A percentile compares a stretch with the other conserved stretches of the same genome.
These are phyloP conservation scores for Chromis chromis DNA, from an alignment of 2,797 vertebrate genomes.

Conservation along the genomic window DNA sequence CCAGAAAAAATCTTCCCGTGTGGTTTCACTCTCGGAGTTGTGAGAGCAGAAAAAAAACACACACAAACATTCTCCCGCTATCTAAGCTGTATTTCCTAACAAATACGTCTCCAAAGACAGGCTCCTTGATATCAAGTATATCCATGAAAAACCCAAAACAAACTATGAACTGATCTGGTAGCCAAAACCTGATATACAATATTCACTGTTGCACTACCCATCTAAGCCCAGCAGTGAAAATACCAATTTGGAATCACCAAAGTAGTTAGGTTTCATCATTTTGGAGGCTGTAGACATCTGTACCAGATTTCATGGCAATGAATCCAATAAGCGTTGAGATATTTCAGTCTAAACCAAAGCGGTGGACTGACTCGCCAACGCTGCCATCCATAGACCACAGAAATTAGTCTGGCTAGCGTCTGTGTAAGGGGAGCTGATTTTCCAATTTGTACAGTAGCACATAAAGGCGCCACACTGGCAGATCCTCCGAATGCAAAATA, in stretches of 20 bases:
- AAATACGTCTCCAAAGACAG: not conserved
- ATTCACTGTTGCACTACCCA: too few relatives aligned
- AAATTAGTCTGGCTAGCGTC: not conserved
- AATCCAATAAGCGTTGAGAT: not conserved
- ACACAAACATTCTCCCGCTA: not conserved
- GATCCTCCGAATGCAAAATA: not conserved
- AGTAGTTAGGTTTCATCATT: not conserved
- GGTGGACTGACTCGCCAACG: not conserved
- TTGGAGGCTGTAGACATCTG: not conserved
- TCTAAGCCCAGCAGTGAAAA: too few relatives aligned
- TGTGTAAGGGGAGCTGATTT: not conserved
- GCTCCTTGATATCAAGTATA: too few relatives aligned
- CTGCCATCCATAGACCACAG: not conserved
- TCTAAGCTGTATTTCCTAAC: not conserved
- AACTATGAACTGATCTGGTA: too few relatives aligned
- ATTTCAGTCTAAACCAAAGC: not conserved
- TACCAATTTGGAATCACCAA: not conserved
- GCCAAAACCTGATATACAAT: too few relatives aligned
- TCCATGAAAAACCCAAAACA: too few relatives aligned
- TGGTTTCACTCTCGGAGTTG: slow-evolving; percentile 3
- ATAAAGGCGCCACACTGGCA: slow-evolving; percentile 1
- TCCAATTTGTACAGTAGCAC: slow-evolving; percentile 7
- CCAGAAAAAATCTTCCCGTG: not conserved
- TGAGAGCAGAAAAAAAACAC: not conserved
- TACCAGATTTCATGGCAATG: not conserved